Percentiles rank a stretch among this genome's conserved stretches.
Conservation (phyloP, 2,797 vertebrate genomes). For the Acanthornis magna region DNA sequence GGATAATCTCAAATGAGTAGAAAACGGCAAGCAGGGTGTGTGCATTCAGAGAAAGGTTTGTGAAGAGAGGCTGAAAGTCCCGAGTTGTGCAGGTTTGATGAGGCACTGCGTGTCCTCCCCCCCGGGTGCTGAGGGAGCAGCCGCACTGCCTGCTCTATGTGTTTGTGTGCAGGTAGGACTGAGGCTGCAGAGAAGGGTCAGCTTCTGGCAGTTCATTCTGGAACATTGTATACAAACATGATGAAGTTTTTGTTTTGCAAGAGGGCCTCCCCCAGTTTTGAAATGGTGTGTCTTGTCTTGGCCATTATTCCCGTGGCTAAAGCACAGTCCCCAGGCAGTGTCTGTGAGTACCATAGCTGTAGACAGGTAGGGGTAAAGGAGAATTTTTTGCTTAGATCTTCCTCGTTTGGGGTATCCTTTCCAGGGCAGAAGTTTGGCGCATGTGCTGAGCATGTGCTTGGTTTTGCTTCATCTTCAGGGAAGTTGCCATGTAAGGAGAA, state of each 20-base stretch:
- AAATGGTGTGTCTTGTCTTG: neutral
- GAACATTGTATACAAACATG: neutral
- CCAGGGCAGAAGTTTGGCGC: neutral
- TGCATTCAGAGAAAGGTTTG: neutral
- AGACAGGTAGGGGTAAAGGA: neutral
- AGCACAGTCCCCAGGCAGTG: neutral
- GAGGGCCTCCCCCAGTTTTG: neutral
- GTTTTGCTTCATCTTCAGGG: neutral
- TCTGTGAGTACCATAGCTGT: neutral
- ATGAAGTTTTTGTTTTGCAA: neutral
- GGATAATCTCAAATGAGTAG: neutral
- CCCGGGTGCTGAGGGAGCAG: fast-evolving
- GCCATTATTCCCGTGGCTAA: fast-evolving
- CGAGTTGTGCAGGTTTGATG: fast-evolving
- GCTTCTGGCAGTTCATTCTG: neutral
- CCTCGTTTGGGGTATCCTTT: neutral
- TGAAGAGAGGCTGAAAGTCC: neutral
- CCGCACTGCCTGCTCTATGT: fast-evolving
- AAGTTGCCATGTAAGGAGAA: neutral
- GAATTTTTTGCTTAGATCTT: neutral
- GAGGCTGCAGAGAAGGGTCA: neutral
- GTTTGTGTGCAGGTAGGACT: neutral
- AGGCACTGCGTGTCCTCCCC: fast-evolving
- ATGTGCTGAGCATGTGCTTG: fast-evolving
- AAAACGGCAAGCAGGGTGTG: neutral